Conservation (phyloP, 2,888 invertebrate species). For the Hesperia comma region DNA sequence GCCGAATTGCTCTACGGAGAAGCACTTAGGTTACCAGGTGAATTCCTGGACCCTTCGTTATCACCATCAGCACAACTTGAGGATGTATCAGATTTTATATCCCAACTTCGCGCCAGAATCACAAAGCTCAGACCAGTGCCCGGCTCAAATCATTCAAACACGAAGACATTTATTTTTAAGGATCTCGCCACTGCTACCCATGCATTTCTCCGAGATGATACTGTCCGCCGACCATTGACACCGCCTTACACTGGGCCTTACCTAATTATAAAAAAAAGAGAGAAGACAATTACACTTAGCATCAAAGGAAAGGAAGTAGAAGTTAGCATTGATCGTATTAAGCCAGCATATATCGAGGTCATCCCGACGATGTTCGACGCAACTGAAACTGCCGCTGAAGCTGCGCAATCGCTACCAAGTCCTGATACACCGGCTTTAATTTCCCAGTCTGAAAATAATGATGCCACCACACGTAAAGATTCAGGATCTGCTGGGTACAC, state of each 20-base stretch:
- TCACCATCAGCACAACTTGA: not conserved
- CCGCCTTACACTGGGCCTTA: not conserved
- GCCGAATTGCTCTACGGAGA: not conserved
- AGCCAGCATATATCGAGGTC: not conserved
- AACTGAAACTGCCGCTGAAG: not conserved
- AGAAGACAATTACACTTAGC: not conserved
- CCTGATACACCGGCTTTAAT: too few relatives aligned
- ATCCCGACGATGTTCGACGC: not conserved
- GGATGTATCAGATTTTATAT: not conserved
- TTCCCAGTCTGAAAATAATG: too few relatives aligned
- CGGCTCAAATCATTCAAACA: not conserved
- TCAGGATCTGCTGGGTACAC: too few relatives aligned
- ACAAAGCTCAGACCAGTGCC: not conserved
- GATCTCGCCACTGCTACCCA: not conserved
- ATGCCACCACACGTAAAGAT: too few relatives aligned
- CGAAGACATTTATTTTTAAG: too few relatives aligned
- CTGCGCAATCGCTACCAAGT: not conserved
- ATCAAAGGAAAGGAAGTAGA: not conserved
- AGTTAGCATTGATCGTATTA: not conserved
- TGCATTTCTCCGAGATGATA: not conserved
- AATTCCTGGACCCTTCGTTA: not conserved
- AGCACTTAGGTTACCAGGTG: not conserved
- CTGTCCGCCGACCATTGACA: not conserved
- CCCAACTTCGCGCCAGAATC: not conserved
- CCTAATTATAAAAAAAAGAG: not conserved